Conservation (phyloP, 2,797 vertebrate species). For the Ispidina picta region DNA sequence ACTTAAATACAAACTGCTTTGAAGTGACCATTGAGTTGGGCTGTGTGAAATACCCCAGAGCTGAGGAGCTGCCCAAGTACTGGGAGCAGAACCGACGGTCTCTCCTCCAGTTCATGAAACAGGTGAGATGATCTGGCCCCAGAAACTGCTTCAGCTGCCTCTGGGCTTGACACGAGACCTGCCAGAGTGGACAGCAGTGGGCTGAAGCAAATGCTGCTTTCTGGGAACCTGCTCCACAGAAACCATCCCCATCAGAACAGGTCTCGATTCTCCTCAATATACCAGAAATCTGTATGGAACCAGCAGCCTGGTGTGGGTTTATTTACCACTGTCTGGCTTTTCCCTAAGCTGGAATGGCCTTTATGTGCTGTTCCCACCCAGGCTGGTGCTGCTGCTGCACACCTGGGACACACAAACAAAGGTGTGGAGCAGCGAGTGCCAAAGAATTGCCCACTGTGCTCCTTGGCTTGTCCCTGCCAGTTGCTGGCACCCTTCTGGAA, state of each 20-base stretch:
- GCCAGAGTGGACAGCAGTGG: background rate
- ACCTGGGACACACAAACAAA: constrained; percentile 41
- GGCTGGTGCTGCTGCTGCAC: background rate
- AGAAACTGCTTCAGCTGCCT: background rate
- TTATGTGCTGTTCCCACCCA: fast-evolving
- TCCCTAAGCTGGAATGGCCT: background rate
- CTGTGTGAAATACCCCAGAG: constrained; percentile 91
- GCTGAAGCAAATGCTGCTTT: background rate
- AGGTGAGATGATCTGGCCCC: constrained; percentile 77
- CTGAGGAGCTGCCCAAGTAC: constrained; percentile 85
- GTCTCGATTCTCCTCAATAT: background rate
- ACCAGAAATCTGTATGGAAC: background rate
- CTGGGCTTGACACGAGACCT: background rate
- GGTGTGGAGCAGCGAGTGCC: constrained; percentile 10
- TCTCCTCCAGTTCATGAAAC: constrained; percentile 92
- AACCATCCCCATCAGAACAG: background rate
- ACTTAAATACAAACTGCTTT: constrained; percentile 96
- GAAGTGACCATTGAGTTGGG: constrained; percentile 97
- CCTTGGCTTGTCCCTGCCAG: background rate
- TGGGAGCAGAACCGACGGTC: constrained; percentile 91
- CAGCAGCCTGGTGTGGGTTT: background rate
- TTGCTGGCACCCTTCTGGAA: background rate
- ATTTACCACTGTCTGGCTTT: background rate
- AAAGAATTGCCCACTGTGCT: constrained; percentile 33
- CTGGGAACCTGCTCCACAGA: background rate